A percentile compares a stretch with the other conserved stretches of the same genome.
Conservation (phyloP, 2,113 vertebrate species). For the Heterotis niloticus region DNA sequence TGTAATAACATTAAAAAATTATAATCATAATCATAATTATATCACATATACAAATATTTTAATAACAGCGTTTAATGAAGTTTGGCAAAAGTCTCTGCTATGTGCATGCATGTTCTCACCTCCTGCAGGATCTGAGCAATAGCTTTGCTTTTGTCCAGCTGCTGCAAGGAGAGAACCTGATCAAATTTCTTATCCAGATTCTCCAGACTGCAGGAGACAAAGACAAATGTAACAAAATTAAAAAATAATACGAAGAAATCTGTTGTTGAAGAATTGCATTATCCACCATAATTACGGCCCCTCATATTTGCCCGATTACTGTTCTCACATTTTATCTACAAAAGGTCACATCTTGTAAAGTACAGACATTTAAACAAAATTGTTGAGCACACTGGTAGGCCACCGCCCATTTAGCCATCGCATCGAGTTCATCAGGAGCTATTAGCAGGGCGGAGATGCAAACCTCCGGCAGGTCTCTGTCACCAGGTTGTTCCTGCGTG, state of each 20-base stretch:
- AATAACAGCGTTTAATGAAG: no score
- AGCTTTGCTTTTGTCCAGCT: slow-evolving; percentile 89
- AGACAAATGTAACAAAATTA: slow-evolving; percentile 1
- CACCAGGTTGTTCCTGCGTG: slow-evolving; percentile 72
- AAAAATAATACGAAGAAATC: not conserved
- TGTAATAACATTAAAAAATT: no score
- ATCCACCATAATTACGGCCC: no score
- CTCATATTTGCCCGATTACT: no score
- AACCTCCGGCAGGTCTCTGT: slow-evolving; percentile 85
- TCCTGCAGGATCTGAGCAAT: slow-evolving; percentile 85
- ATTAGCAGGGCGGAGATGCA: not conserved
- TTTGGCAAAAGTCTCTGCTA: not conserved
- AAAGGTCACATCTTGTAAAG: no score
- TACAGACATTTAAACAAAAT: no score
- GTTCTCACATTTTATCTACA: no score
- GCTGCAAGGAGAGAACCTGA: slow-evolving; percentile 80
- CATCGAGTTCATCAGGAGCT: not conserved
- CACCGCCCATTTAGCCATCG: not conserved
- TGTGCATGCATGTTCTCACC: slow-evolving; percentile 57
- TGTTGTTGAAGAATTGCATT: not conserved
- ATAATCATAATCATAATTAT: no score
- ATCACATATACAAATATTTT: no score
- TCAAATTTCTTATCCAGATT: slow-evolving; percentile 83
- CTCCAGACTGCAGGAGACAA: slow-evolving; percentile 67
- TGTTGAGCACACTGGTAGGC: no score